Conservation (phyloP, 1,140 invertebrate species). For the Spodoptera litura region DNA sequence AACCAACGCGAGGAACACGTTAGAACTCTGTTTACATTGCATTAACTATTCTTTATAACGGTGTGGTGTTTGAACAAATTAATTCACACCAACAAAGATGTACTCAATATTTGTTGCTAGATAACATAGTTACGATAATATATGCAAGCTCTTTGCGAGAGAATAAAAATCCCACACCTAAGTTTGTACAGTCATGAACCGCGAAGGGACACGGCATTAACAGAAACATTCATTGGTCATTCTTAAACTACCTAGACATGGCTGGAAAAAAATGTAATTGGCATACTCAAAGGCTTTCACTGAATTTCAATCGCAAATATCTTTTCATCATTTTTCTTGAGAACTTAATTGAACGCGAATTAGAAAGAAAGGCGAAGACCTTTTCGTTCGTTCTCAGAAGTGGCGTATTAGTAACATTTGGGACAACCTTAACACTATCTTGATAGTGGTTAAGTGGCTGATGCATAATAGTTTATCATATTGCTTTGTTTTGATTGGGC, state of each 20-base stretch:
- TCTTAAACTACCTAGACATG: slow-evolving; percentile 12
- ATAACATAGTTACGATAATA: slow-evolving; percentile 37
- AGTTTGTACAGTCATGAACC: slow-evolving; percentile 1
- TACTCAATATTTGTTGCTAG: slow-evolving; percentile 24
- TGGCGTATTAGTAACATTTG: background rate
- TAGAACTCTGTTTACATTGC: slow-evolving; percentile 33
- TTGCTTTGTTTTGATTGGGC: slow-evolving; percentile 54
- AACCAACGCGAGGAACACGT: slow-evolving; percentile 14
- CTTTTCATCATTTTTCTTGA: slow-evolving; percentile 26
- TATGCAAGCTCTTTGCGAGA: slow-evolving; percentile 15
- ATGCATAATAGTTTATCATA: slow-evolving; percentile 50
- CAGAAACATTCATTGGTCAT: background rate
- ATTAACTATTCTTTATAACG: slow-evolving; percentile 33
- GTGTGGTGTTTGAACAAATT: slow-evolving; percentile 33
- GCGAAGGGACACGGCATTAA: slow-evolving; percentile 6
- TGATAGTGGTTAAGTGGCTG: slow-evolving; percentile 4
- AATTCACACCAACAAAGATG: slow-evolving; percentile 23
- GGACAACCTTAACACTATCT: slow-evolving; percentile 12
- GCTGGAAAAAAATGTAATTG: slow-evolving; percentile 32
- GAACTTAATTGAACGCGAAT: slow-evolving; percentile 10
- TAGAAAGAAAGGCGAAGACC: slow-evolving; percentile 3
- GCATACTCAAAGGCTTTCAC: slow-evolving; percentile 7
- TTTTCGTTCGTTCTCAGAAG: slow-evolving; percentile 2
- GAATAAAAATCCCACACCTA: slow-evolving; percentile 11
- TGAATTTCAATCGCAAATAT: slow-evolving; percentile 28